These are phyloP conservation scores for Dissostichus mawsoni DNA, from an alignment of 2,113 vertebrate genomes.

Conservation along the genomic window DNA sequence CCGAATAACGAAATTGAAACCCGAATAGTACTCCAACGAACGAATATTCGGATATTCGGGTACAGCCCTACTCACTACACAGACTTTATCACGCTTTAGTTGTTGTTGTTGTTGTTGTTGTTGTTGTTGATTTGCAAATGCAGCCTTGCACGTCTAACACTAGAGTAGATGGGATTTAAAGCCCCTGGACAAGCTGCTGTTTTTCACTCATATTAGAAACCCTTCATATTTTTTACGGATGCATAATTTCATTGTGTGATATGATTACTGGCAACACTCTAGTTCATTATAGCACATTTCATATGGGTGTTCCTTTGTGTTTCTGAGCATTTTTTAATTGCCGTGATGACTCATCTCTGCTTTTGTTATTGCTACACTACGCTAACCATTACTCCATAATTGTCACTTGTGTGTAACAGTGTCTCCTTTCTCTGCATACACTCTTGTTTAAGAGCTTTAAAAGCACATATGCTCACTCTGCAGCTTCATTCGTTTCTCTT, in stretches of 20 bases:
- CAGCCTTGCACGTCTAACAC: too few relatives aligned
- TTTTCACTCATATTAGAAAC: too few relatives aligned
- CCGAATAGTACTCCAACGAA: too few relatives aligned
- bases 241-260: neutral
- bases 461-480: neutral
- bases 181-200: too few relatives aligned
- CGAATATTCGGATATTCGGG: too few relatives aligned
- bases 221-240: neutral
- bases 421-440: neutral
- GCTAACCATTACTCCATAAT: neutral
- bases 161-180: too few relatives aligned
- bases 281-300: neutral
- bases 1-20: too few relatives aligned
- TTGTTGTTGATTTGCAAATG: too few relatives aligned
- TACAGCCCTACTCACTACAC: too few relatives aligned
- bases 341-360: neutral
- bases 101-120: too few relatives aligned
- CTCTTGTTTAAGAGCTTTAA: neutral
- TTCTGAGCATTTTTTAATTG: neutral
- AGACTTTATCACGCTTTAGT: too few relatives aligned
- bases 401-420: neutral
- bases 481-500: conserved; percentile 5
- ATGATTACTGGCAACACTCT: neutral
- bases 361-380: neutral
- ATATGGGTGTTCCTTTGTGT: neutral